Conservation (phyloP, 2,888 invertebrate species). For the Plagiodera versicolora region DNA sequence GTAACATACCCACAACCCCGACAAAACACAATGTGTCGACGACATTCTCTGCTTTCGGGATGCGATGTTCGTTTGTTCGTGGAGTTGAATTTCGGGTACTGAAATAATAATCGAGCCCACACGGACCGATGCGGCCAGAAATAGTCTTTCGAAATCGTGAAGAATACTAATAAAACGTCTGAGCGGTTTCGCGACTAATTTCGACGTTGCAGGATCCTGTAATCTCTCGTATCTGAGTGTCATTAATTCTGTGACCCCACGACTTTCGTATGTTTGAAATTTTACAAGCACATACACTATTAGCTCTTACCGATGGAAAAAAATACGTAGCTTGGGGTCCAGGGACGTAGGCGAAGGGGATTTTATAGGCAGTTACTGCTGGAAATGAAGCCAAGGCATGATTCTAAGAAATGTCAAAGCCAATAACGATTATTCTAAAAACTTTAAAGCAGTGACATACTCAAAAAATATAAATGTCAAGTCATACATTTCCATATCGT, state of each 20-base stretch:
- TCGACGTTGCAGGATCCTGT: background rate
- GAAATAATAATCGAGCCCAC: background rate
- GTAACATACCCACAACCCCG: no score
- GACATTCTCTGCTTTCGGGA: no score
- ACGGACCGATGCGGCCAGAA: background rate
- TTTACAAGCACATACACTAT: slow-evolving; percentile 11
- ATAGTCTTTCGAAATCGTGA: background rate
- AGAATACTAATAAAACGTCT: slow-evolving; percentile 3
- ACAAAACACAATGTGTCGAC: no score
- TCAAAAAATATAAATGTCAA: no score
- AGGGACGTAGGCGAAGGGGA: no score
- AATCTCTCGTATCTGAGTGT: slow-evolving; percentile 11
- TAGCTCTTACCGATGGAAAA: background rate
- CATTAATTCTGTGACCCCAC: slow-evolving; percentile 21
- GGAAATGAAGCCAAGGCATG: no score
- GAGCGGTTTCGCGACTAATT: slow-evolving; percentile 9
- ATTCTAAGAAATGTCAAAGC: no score
- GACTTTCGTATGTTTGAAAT: slow-evolving; percentile 15
- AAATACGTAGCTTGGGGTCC: no score
- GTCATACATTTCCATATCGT: background rate
- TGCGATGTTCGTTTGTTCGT: background rate
- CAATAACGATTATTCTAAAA: no score
- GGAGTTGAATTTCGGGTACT: background rate
- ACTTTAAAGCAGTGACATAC: no score
- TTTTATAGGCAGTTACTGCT: no score